A percentile compares a stretch with the other conserved stretches of the same genome.
Evolutionary conservation across 2,888 invertebrate genomes (phyloP).

Genomic region (Conchocele bisecta): DNA sequence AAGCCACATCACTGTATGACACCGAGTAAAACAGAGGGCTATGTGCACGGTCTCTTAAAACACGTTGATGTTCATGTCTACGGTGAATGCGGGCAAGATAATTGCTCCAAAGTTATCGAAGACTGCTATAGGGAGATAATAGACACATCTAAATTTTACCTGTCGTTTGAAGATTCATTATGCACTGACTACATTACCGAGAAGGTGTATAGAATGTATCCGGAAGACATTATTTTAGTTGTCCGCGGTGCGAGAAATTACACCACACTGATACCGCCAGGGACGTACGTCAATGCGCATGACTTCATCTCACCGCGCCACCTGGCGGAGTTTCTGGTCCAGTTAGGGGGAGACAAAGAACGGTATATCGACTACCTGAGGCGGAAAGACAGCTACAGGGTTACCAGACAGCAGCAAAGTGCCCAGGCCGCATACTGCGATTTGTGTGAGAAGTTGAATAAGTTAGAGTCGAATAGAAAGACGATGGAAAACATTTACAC

Average conservation of each 20-base stretch:
- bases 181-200: conserved; percentile 32
- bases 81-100: conserved; percentile 2
- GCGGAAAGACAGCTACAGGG: conserved; percentile 9
- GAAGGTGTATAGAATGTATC: conserved; percentile 14
- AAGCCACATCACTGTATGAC: conserved; percentile 13
- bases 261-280: conserved; percentile 10
- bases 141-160: conserved; percentile 11
- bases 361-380: conserved; percentile 7
- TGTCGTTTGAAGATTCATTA: conserved; percentile 30
- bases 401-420: background rate
- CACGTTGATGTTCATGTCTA: conserved; percentile 8
- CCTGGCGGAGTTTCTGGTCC: conserved; percentile 4
- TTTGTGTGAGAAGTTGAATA: conserved; percentile 5
- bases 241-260: conserved; percentile 15
- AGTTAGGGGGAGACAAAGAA: background rate
- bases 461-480: background rate
- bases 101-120: background rate
- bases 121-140: background rate
- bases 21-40: conserved; percentile 13
- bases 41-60: background rate
- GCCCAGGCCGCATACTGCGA: conserved; percentile 9
- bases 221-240: conserved; percentile 14
- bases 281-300: conserved; percentile 21
- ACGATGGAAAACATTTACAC: background rate
- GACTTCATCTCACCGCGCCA: conserved; percentile 7